These are phyloP conservation scores for Ornithoptera alexandrae DNA, from an alignment of 2,888 invertebrate genomes.

Conservation along the genomic window DNA sequence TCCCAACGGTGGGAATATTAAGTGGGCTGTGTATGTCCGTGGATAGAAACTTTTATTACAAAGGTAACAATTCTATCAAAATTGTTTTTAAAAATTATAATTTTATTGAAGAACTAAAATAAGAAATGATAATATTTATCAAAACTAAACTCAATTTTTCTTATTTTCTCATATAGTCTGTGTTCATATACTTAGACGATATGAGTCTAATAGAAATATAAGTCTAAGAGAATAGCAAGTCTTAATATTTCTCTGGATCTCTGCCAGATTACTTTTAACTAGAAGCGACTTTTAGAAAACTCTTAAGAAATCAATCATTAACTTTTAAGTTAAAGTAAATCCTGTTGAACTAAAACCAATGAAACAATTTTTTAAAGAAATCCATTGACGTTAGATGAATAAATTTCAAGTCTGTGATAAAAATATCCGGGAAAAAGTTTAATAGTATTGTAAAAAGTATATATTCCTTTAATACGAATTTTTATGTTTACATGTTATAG, in stretches of 20 bases:
- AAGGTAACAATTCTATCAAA: too few species aligned
- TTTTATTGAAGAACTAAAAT: too few species aligned
- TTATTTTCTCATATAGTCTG: neutral
- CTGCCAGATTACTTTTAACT: constrained; percentile 10
- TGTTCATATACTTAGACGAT: neutral
- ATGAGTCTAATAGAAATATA: neutral
- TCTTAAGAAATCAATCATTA: constrained; percentile 3
- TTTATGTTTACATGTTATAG: too few species aligned
- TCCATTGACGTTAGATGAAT: neutral
- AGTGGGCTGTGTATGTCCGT: too few species aligned
- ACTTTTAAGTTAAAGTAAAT: constrained; percentile 1
- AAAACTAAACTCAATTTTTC: too few species aligned
- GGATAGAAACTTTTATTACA: too few species aligned
- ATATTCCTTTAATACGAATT: too few species aligned
- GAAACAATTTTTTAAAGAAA: neutral
- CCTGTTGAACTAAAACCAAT: neutral
- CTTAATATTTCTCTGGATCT: neutral
- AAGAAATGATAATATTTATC: too few species aligned
- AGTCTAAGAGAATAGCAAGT: neutral
- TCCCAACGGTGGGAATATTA: too few species aligned
- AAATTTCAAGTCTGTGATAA: neutral
- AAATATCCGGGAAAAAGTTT: too few species aligned
- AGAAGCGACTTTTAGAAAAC: neutral
- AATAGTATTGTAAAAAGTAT: too few species aligned
- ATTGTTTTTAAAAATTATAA: too few species aligned